These are phyloP conservation scores for Polydrusus tereticollis DNA, from an alignment of 2,888 invertebrate genomes.

Conservation along the genomic window DNA sequence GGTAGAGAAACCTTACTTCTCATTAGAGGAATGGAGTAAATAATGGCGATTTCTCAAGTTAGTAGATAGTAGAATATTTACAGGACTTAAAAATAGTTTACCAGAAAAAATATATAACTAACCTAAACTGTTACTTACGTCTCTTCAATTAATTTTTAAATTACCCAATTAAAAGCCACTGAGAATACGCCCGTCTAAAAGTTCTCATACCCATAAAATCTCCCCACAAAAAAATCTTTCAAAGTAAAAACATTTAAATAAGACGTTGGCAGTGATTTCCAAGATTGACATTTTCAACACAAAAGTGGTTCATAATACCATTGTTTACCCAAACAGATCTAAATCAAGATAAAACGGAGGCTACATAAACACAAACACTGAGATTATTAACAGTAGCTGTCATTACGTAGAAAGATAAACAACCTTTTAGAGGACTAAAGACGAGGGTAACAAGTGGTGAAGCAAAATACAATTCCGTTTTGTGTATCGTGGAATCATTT, in stretches of 20 bases:
- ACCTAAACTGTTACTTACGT: too few species aligned
- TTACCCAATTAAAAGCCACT: background rate
- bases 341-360: slow-evolving; percentile 30
- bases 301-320: slow-evolving; percentile 24
- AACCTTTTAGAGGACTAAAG: slow-evolving; percentile 22
- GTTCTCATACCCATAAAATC: slow-evolving; percentile 14
- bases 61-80: too few species aligned
- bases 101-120: too few species aligned
- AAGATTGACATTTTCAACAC: slow-evolving; percentile 33
- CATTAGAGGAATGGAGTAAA: too few species aligned
- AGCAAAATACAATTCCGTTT: background rate
- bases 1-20: too few species aligned
- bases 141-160: too few species aligned
- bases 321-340: slow-evolving; percentile 36
- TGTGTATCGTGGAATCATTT: background rate
- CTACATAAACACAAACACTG: slow-evolving; percentile 35
- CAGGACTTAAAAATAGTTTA: too few species aligned
- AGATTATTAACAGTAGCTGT: slow-evolving; percentile 39
- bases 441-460: slow-evolving; percentile 25
- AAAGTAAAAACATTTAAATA: slow-evolving; percentile 7
- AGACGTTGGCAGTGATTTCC: slow-evolving; percentile 1
- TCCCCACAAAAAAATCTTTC: background rate
- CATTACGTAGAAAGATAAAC: slow-evolving; percentile 37
- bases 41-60: too few species aligned
- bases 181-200: background rate